Evolutionary conservation across 2,797 vertebrate genomes (phyloP).

Genomic region (Crocidura indochinensis): DNA sequence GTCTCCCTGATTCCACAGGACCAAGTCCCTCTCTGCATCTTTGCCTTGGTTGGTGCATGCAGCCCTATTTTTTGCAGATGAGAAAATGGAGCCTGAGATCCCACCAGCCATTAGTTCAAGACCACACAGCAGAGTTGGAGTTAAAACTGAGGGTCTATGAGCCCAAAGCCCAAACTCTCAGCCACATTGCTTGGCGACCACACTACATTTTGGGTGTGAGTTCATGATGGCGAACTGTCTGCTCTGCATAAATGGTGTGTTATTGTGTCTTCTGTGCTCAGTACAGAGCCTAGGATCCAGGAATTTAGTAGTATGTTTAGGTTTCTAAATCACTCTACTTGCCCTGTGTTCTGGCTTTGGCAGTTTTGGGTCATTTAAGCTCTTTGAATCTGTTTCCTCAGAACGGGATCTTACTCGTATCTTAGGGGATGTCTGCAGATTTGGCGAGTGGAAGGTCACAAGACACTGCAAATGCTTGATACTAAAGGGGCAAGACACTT

Average conservation of each 20-base stretch:
- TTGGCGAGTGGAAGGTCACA: background rate
- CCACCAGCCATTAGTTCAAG: background rate
- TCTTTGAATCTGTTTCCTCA: slow-evolving; percentile 12
- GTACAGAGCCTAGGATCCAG: background rate
- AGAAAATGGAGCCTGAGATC: background rate
- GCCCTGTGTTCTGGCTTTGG: background rate
- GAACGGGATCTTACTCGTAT: background rate
- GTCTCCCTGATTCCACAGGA: background rate
- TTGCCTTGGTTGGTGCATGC: background rate
- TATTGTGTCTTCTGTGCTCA: slow-evolving; percentile 25
- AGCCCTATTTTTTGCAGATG: background rate
- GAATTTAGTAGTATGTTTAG: background rate
- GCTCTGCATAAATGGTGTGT: background rate
- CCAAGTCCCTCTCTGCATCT: background rate
- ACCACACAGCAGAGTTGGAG: background rate
- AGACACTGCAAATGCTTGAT: background rate
- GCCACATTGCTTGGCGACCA: background rate
- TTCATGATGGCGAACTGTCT: background rate
- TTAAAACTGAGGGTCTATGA: slow-evolving; percentile 25
- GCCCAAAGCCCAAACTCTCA: background rate
- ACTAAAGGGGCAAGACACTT: background rate
- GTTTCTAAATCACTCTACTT: background rate
- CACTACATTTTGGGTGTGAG: background rate
- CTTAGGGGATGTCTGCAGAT: background rate
- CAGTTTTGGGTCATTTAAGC: background rate